Evolutionary conservation across 2,888 invertebrate genomes (phyloP), one percentile per base, ranked within the genome.

Genomic region (Brachycybe producta): DNA sequence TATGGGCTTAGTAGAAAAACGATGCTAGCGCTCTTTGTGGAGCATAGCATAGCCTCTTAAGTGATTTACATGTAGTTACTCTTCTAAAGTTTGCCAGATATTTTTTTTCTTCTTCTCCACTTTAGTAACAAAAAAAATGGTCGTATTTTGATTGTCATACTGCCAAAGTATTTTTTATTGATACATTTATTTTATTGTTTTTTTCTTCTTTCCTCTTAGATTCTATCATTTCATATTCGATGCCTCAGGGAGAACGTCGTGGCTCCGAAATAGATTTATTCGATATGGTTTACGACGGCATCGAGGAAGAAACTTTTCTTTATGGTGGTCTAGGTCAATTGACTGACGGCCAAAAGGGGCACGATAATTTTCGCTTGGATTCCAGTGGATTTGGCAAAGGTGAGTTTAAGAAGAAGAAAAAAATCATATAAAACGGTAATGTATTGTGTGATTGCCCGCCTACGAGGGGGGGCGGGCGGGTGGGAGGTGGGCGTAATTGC

Each of bases 281-380:
- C 56, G 91, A 91, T 68, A 76, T 78, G 56, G 79, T 80, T 21
- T 91, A 90, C 70, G 91, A 91, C 67, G 87, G 87, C 1, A 75
- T 79, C 60, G 83, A 83, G 80, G 78, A 79, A 60, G 80, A 78
- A 2, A 79, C 78, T 52, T 78, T 79, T 61, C 71, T 90, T 27
- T 73, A 76, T 35, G 78, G 80, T 13, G 90, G 90, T 0, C 70
- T 91, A 28, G 91, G 91, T 1, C 84, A 85, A 64, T 73, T 92
- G 57, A 82, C 82, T 11, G 87, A 88, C 64, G 87, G 87, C 13
- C 75, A 77, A 60, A 76, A 76, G 56, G 87, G 84, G 0, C 80
- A 81, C 1, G 82, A 83, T 57, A 78, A 81, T 65, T 80, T 80
- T 66, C 77, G 79, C 62, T 68, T 73, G 61, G 73, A 76, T 54